phyloP scores from a whole-genome alignment of 1,140 invertebrate genomes.

The Anastrepha ludens region DNA sequence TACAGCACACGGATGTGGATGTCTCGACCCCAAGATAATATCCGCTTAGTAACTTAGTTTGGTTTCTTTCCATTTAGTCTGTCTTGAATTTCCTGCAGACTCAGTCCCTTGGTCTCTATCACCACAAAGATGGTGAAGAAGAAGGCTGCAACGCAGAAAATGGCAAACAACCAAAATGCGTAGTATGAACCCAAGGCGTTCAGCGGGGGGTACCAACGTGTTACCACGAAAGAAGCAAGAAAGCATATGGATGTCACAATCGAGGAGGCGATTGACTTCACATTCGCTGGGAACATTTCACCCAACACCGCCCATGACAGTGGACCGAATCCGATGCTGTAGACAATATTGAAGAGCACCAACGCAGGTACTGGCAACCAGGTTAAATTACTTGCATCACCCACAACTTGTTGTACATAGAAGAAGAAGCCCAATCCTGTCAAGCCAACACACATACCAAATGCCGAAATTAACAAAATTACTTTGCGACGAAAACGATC shows the following conservation, averaged over 20 bases:
- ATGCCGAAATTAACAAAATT: conserved; percentile 82
- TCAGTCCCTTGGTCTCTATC: conserved; percentile 89
- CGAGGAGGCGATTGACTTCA: conserved; percentile 84
- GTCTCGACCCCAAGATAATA: background rate
- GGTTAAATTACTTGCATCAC: conserved; percentile 75
- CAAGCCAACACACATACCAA: conserved; percentile 78
- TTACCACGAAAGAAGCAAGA: conserved; percentile 86
- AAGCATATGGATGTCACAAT: conserved; percentile 87
- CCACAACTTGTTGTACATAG: conserved; percentile 75
- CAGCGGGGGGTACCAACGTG: conserved; percentile 83
- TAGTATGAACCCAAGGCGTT: conserved; percentile 79
- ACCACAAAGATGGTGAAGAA: conserved; percentile 80
- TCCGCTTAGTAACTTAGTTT: background rate
- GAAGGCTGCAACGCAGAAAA: conserved; percentile 80
- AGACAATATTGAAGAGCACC: conserved; percentile 81
- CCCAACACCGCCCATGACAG: conserved; percentile 90
- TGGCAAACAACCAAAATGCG: conserved; percentile 87
- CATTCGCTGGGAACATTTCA: conserved; percentile 86
- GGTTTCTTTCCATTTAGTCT: conserved; percentile 77
- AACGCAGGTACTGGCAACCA: conserved; percentile 82
- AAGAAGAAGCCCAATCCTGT: conserved; percentile 80
- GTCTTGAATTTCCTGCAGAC: conserved; percentile 84
- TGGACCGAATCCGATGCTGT: conserved; percentile 84
- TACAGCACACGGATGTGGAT: conserved; percentile 16
- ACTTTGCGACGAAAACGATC: conserved; percentile 84